Evolutionary conservation across 2,797 vertebrate species (phyloP).

Genomic region (Oreonectes daqikongensis): DNA sequence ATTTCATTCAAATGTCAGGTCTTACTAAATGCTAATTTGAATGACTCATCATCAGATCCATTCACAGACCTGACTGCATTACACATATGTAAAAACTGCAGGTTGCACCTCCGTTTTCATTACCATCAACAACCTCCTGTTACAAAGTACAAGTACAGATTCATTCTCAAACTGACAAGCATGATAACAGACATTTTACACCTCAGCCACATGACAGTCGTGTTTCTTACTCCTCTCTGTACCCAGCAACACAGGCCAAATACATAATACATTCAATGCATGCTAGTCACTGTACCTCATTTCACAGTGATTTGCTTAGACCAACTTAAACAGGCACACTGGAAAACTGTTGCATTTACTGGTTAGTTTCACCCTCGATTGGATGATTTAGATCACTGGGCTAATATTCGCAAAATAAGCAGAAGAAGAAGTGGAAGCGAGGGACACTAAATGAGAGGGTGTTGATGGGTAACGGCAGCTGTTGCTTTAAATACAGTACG

Average conservation of each 20-base stretch:
- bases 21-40: slow-evolving; percentile 22
- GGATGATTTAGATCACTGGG: slow-evolving; percentile 52
- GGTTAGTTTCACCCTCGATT: slow-evolving; percentile 26
- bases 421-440: not conserved
- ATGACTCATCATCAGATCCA: slow-evolving; percentile 34
- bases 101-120: slow-evolving; percentile 20
- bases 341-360: slow-evolving; percentile 39
- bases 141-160: slow-evolving; percentile 2
- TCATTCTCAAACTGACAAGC: slow-evolving; percentile 17
- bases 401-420: slow-evolving; percentile 46
- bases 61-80: slow-evolving; percentile 26
- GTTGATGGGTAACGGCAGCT: not conserved
- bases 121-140: not conserved
- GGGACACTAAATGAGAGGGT: not conserved
- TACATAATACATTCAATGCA: not conserved
- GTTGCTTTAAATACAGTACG: slow-evolving; percentile 36
- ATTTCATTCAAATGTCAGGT: slow-evolving; percentile 31
- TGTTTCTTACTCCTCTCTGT: not conserved
- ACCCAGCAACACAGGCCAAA: not conserved
- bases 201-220: slow-evolving; percentile 55
- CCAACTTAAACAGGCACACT: slow-evolving; percentile 51
- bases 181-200: not conserved
- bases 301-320: slow-evolving; percentile 52
- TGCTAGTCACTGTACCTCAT: slow-evolving; percentile 34
- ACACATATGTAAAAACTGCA: slow-evolving; percentile 16